These are phyloP conservation scores for Cataglyphis livida DNA, from an alignment of 2,888 invertebrate species.

Conservation along the genomic window DNA sequence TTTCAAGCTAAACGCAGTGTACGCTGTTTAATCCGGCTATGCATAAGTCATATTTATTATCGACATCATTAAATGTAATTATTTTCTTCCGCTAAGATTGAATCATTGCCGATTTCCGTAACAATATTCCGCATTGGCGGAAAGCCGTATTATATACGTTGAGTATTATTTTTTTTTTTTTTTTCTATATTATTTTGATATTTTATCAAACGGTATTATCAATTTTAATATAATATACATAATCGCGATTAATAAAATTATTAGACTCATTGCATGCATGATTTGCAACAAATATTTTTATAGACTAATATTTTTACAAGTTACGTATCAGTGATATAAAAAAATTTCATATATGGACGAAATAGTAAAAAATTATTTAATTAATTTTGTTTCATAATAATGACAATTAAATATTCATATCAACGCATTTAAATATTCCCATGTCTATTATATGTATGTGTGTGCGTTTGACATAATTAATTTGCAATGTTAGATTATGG, in stretches of 20 bases:
- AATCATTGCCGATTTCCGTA: background rate
- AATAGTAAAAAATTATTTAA: background rate
- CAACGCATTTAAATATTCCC: too few species aligned
- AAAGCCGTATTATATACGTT: background rate
- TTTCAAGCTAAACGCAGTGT: background rate
- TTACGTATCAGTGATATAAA: background rate
- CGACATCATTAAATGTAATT: constrained; percentile 7
- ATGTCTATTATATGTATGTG: too few species aligned
- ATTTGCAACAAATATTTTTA: constrained; percentile 6
- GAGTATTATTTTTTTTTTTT: background rate
- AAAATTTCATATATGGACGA: background rate
- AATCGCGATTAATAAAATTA: constrained; percentile 6
- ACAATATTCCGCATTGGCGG: constrained; percentile 3
- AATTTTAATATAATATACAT: background rate
- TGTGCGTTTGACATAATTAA: background rate
- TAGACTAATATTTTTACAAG: background rate
- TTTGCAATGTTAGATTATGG: constrained; percentile 3
- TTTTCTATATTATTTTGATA: background rate
- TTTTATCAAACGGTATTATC: background rate
- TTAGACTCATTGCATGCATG: background rate
- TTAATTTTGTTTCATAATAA: background rate
- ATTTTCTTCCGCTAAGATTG: background rate
- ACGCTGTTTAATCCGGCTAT: background rate
- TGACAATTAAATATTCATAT: background rate
- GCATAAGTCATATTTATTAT: constrained; percentile 28